Conservation (phyloP, 2,113 vertebrate genomes). For the Poeciliopsis retropinna region DNA sequence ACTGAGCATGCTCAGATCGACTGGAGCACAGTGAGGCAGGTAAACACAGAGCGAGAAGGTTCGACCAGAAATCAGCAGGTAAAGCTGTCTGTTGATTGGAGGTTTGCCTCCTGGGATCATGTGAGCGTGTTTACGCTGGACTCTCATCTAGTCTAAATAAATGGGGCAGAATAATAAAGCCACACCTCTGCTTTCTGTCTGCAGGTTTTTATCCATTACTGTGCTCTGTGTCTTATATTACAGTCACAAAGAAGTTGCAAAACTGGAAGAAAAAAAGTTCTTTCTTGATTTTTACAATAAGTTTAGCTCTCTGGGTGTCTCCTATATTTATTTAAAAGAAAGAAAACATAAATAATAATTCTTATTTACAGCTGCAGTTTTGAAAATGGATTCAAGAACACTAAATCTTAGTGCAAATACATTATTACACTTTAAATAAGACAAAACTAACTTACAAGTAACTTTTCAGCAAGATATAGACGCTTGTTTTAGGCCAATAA, state of each 20-base stretch:
- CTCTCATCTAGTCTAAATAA: neutral
- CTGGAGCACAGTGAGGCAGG: conserved; percentile 15
- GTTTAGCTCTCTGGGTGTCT: neutral
- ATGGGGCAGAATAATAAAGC: neutral
- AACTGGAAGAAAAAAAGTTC: neutral
- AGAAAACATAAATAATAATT: neutral
- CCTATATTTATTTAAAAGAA: neutral
- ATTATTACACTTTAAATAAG: too few species aligned
- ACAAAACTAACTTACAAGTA: too few species aligned
- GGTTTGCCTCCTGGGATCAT: conserved; percentile 48
- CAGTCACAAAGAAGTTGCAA: neutral
- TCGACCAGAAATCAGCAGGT: conserved; percentile 65
- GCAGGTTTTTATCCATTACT: neutral
- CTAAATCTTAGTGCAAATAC: too few species aligned
- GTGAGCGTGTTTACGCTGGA: neutral
- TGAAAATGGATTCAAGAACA: neutral
- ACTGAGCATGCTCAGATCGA: conserved; percentile 5
- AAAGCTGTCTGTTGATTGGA: conserved; percentile 53
- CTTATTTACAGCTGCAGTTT: neutral
- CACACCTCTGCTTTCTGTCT: neutral
- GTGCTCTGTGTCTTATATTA: neutral
- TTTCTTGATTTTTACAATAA: too few species aligned
- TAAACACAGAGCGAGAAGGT: conserved; percentile 41
- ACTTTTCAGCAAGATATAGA: too few species aligned
- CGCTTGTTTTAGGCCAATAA: too few species aligned